Evolutionary conservation across 2,888 invertebrate species (phyloP), one percentile per base, ranked within the genome.

Genomic region (Brachyopa scutellaris): DNA sequence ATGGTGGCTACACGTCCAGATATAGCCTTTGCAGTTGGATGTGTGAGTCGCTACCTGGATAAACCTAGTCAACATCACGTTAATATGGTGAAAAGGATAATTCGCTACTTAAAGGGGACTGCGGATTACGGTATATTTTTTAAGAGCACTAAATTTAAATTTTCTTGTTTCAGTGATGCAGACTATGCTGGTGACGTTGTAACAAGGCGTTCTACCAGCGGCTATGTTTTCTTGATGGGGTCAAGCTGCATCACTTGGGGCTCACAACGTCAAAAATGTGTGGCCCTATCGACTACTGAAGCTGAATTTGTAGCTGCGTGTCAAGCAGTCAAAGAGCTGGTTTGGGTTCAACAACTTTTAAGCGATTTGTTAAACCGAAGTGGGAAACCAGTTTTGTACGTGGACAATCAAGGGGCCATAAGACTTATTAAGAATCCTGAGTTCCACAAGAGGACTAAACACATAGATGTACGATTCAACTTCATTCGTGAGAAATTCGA

Each of bases 11-110:
- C n/a, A n/a, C n/a, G n/a, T n/a, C n/a, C n/a, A n/a, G n/a, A n/a
- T n/a, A n/a, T n/a, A n/a, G 57, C 73, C 6, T 84, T 66, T 66
- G 78, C 77, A 26, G 77, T 84, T 8, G 59, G 74, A 1, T 62
- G 70, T 45, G 82, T 66, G 40, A n/a, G 69, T 62, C 31, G 55
- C 2, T 57, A 59, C 29, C 49, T 59, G 26, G 70, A 72, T 21
- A 67, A 76, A 8, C 77, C 79, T 55, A 70, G 66, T 38, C 49
- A 1, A 23, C 15, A 29, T 26, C 53, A 80, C 17, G 42, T 45
- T 26, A 49, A 17, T 1, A 49, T 33, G 36, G 53, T 70, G 4
- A 80, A 82, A 38, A 36, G 70, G 31, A 72, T 77, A 23, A 49
- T 84, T 15, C 67, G 57, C 45, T 84, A 82, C 19, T 9, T 84